Base-by-base conservation (phyloP, 1,140 invertebrate genomes). In the Drosophila trapezifrons region DNA sequence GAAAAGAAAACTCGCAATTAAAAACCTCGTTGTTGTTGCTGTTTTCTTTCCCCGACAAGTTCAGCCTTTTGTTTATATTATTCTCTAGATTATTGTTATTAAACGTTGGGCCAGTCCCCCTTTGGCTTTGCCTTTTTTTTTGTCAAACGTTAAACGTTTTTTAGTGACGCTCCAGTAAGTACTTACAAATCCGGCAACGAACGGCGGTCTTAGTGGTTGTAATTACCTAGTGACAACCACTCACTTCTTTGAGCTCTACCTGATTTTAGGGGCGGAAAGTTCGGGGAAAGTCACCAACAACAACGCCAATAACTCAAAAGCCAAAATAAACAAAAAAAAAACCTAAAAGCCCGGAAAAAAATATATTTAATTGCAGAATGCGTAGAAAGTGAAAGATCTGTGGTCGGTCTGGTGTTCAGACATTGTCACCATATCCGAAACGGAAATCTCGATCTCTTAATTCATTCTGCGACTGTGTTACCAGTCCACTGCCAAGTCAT, bases 1-100 rank as follows among this genome's bases (percentile, higher is more conserved):
- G 22, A 85, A 85, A 78, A 86, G 82, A 85, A 85, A 85, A 86
- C 69, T 43, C 60, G 82, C 51, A 85, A 85, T 85, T 85, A 85
- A 85, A 67, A 85, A 69, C 69, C 46, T 43, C 37, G 20, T 9
- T 42, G 42, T 62, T 56, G 35, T 40, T 38, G 49, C 20, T 7
- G 7, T n/a, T 72, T 62, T 63, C 64, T 67, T 65, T 66, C 13
- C 20, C 35, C 52, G 2, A 10, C 35, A n/a, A 25, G 17, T 13
- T 74, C 38, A 32, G 38, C 58, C 17, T 63, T 66, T 73, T 67
- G 45, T 51, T 45, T 62, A 70, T 65, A 74, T 63, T 80, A 69
- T 78, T 69, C 51, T 66, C 49, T 58, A 43, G 60, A 86, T 86
- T 70, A 71, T 78, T 78, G 65, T 78, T 77, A 71, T 78, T 81